These are phyloP conservation scores for Drymonia ruficornis DNA, from an alignment of 2,888 invertebrate genomes.

Conservation along the genomic window DNA sequence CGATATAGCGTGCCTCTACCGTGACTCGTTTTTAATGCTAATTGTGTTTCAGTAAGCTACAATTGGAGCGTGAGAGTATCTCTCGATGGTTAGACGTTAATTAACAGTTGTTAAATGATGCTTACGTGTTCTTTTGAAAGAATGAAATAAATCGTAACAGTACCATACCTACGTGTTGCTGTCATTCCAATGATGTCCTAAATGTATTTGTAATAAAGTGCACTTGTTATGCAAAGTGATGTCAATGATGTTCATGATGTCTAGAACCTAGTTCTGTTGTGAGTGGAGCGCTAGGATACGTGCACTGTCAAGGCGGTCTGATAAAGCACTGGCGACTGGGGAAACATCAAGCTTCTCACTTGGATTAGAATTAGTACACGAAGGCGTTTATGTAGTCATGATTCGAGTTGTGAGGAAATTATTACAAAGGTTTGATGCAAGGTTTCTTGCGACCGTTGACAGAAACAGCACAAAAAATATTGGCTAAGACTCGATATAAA, in stretches of 20 bases:
- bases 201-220: not conserved
- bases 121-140: slow-evolving; percentile 21
- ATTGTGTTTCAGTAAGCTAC: slow-evolving; percentile 48
- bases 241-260: slow-evolving; percentile 5
- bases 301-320: slow-evolving; percentile 38
- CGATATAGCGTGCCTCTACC: slow-evolving; percentile 50
- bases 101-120: slow-evolving; percentile 37
- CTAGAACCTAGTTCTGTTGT: slow-evolving; percentile 12
- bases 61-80: slow-evolving; percentile 66
- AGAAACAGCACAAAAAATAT: not conserved
- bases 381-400: slow-evolving; percentile 29
- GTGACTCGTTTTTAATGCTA: slow-evolving; percentile 46
- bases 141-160: not conserved
- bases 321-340: slow-evolving; percentile 37
- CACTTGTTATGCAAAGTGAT: slow-evolving; percentile 8
- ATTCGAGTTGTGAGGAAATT: slow-evolving; percentile 21
- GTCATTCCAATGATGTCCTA: not conserved
- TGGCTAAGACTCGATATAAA: not conserved
- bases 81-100: slow-evolving; percentile 36
- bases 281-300: slow-evolving; percentile 32
- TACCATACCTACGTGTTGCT: not conserved
- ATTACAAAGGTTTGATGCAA: slow-evolving; percentile 15
- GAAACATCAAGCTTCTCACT: slow-evolving; percentile 20
- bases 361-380: slow-evolving; percentile 21
- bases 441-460: not conserved